Conservation (phyloP, 2,113 vertebrate species). For the Triplophysa dalaica region DNA sequence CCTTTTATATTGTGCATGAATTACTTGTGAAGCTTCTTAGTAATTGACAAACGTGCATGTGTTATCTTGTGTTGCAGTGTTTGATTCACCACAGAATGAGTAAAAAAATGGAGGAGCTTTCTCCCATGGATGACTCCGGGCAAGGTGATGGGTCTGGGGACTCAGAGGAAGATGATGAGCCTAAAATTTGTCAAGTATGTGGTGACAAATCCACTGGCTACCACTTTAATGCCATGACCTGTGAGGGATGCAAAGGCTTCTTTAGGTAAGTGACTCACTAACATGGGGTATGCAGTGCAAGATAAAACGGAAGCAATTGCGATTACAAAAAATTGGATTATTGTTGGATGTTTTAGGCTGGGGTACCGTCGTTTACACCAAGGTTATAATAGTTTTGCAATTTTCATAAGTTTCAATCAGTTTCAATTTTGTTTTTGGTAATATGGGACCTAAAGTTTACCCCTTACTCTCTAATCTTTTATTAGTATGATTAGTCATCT, state of each 20-base stretch:
- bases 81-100: constrained; percentile 50
- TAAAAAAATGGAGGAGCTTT: constrained; percentile 27
- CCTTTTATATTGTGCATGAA: background rate
- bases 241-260: constrained; percentile 79
- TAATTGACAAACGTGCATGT: too few relatives aligned
- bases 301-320: background rate
- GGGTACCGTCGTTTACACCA: too few relatives aligned
- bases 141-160: constrained; percentile 35
- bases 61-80: background rate
- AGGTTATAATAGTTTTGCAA: background rate
- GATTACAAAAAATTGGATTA: too few relatives aligned
- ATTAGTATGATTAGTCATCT: too few relatives aligned
- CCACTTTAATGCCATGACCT: constrained; percentile 78
- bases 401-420: too few relatives aligned
- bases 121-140: constrained; percentile 36
- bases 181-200: constrained; percentile 74
- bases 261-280: constrained; percentile 68
- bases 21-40: too few relatives aligned
- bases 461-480: too few relatives aligned
- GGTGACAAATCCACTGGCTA: constrained; percentile 77
- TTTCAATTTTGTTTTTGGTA: too few relatives aligned
- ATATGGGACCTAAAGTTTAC: too few relatives aligned
- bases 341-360: too few relatives aligned
- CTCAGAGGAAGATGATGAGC: constrained; percentile 51
- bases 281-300: background rate